Evolutionary conservation across 2,888 invertebrate genomes (phyloP), one percentile per base, ranked within the genome.

Genomic region (Sarcophaga variegata): DNA sequence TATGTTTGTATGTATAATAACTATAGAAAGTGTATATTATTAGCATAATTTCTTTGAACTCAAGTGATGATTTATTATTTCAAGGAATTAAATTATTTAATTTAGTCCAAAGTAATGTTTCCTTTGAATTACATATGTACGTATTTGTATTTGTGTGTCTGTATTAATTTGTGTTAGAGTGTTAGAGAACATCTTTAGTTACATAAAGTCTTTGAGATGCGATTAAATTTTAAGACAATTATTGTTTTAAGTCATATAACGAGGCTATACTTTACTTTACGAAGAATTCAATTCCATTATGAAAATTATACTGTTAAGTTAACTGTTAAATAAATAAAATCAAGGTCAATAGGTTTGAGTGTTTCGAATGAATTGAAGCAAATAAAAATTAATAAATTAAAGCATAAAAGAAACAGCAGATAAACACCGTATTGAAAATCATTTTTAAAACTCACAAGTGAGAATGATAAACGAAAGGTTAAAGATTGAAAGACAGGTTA

Each of bases 11-110:
- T 47, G 47, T 72, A 54, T 54, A 37, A 37, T 37, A 37, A 2
- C 2, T 10, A 37, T 37, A 10, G 37, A 37, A 37, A 37, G 8
- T 37, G 37, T 37, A 37, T 37, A 64, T 63, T 70, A 62, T 47
- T 69, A 78, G 45, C 69, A 69, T 47, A n/a, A 63, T 47, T 20
- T 11, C 47, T 63, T 79, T 76, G 59, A 76, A 66, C 70, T 63
- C n/a, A 47, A 62, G 25, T 60, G 25, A 60, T 69, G 25, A 69
- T 69, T 47, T 60, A 69, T 69, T 47, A 64, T 63, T 64, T 49
- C 45, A 49, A 14, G 12, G 49, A 63, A 63, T 64, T 76, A 63
- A 75, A 75, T 47, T 49, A 63, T 63, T 37, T 37, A 54, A 54
- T 54, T 76, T 2, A 8, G 10, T 11, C 27, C 2, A 27, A 76